A percentile compares a stretch with the other conserved stretches of the same genome.
phyloP scores from a whole-genome alignment of 2,113 vertebrate species.

The Entomyzon cyanotis region DNA sequence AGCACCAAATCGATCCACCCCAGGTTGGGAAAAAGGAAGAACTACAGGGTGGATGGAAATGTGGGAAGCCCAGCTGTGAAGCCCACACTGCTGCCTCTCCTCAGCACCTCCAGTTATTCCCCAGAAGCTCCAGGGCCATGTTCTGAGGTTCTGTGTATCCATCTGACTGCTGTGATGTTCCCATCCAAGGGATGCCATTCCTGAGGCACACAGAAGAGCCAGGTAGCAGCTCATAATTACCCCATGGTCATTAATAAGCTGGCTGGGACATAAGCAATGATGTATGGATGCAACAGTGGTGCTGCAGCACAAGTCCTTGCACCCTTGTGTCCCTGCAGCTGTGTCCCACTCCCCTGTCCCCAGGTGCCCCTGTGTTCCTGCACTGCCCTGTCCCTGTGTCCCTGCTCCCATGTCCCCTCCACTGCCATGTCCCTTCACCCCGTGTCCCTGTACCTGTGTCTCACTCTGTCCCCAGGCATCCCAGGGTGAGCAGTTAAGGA shows the following conservation, averaged over 20 bases:
- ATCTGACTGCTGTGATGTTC: not conserved
- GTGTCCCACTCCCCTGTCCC: no score
- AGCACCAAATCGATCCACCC: fast-evolving
- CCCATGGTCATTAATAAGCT: not conserved
- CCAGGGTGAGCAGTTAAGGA: not conserved
- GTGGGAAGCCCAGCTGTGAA: not conserved
- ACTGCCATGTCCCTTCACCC: not conserved
- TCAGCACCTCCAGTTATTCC: not conserved
- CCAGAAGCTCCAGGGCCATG: not conserved
- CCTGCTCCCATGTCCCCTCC: not conserved
- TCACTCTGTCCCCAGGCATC: not conserved
- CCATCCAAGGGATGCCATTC: not conserved
- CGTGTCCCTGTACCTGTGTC: not conserved
- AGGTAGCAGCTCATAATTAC: not conserved
- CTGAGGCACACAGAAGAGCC: not conserved
- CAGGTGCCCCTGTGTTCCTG: not conserved
- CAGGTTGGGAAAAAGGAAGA: not conserved
- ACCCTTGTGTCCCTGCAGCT: not conserved
- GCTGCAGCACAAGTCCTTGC: not conserved
- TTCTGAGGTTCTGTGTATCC: not conserved
- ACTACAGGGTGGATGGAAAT: not conserved
- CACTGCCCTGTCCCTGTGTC: not conserved
- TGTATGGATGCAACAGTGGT: not conserved
- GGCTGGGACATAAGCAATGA: not conserved
- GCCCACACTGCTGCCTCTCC: not conserved